Percentiles rank a stretch among this genome's conserved stretches.
These are phyloP conservation scores for Cyclargus thomasi DNA, from an alignment of 1,140 invertebrate genomes.

Conservation along the genomic window DNA sequence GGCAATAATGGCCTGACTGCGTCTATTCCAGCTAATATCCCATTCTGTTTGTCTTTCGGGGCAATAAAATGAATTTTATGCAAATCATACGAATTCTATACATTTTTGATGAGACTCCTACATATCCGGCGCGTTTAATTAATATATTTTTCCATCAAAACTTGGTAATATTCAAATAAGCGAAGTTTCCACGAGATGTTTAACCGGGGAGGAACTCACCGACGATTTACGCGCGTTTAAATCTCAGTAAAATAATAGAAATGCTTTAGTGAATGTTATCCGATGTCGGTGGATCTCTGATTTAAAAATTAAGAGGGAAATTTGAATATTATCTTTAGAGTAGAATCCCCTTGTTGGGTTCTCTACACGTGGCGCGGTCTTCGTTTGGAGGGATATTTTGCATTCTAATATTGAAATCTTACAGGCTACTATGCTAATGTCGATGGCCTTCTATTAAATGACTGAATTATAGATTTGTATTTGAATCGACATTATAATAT, in stretches of 20 bases:
- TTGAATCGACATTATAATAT: no score
- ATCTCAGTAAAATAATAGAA: constrained; percentile 7
- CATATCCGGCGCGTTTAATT: constrained; percentile 77
- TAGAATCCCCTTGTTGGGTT: background rate
- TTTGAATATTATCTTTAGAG: background rate
- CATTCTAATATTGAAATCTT: background rate
- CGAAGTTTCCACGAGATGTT: constrained; percentile 18
- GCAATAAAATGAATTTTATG: constrained; percentile 75
- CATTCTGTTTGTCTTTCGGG: constrained; percentile 73
- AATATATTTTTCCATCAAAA: constrained; percentile 71
- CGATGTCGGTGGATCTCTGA: background rate
- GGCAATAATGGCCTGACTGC: constrained; percentile 30
- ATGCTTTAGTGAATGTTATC: background rate
- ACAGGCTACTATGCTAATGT: background rate
- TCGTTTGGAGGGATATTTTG: background rate
- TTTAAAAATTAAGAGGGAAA: constrained; percentile 1
- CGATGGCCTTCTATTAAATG: no score
- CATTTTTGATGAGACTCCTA: constrained; percentile 73
- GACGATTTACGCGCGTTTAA: constrained; percentile 10
- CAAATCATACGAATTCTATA: constrained; percentile 74
- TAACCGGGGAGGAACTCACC: constrained; percentile 17
- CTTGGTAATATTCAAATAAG: constrained; percentile 45
- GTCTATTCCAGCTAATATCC: constrained; percentile 69
- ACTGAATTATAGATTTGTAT: no score
- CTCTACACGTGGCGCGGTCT: background rate